Conservation (phyloP, 2,888 invertebrate species). For the Protula sp. region DNA sequence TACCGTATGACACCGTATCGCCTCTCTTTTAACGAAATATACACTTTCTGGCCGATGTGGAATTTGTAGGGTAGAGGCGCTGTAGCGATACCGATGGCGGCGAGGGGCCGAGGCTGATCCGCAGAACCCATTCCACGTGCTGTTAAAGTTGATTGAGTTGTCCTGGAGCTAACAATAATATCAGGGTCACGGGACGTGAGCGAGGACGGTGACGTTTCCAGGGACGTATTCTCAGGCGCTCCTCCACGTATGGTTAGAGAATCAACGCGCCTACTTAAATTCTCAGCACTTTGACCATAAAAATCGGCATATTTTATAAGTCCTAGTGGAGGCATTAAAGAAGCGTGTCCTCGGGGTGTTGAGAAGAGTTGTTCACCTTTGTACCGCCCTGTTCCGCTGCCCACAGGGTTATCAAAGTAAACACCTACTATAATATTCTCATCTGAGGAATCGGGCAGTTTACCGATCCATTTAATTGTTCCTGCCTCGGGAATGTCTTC, state of each 20-base stretch:
- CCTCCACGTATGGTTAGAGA: too few species aligned
- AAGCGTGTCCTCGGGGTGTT: constrained; percentile 4
- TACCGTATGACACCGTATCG: neutral
- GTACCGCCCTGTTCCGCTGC: constrained; percentile 10
- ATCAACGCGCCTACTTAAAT: neutral
- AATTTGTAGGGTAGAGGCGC: neutral
- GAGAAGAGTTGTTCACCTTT: constrained; percentile 2
- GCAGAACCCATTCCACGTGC: too few species aligned
- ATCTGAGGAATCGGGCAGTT: neutral
- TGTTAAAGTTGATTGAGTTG: too few species aligned
- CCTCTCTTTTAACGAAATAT: neutral
- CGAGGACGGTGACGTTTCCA: neutral
- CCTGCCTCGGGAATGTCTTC: constrained; percentile 1
- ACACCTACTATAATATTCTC: neutral
- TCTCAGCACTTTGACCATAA: neutral
- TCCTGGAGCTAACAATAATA: neutral
- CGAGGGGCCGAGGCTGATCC: neutral
- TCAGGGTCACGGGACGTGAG: neutral
- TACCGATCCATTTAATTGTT: constrained; percentile 6
- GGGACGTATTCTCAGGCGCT: neutral
- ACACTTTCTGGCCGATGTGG: neutral
- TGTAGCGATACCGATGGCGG: neutral
- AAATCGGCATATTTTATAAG: neutral
- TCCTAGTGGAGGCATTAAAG: neutral
- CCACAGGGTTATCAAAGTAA: constrained; percentile 8